Percentiles rank a stretch among this genome's conserved stretches.
These are phyloP conservation scores for Phymanthus crucifer DNA, from an alignment of 92 coral and sea anemone species.

Conservation along the genomic window DNA sequence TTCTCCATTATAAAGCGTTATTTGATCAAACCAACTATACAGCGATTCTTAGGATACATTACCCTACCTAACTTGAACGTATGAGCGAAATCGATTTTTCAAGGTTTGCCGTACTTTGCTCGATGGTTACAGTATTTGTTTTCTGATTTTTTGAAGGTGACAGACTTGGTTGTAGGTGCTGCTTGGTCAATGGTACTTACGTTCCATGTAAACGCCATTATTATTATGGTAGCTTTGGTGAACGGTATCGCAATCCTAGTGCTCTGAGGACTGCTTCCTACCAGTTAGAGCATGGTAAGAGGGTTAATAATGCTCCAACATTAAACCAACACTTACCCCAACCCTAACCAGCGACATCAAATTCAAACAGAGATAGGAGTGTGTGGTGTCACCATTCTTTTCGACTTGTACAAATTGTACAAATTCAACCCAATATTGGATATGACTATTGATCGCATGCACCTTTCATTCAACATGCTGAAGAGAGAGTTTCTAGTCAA, in stretches of 20 bases:
- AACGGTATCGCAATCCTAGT: constrained; percentile 37
- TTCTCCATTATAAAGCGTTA: too few relatives aligned
- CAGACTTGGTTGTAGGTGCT: constrained; percentile 55
- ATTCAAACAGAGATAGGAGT: constrained; percentile 62
- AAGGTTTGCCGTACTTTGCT: too few relatives aligned
- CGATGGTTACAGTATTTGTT: neutral
- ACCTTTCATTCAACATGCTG: constrained; percentile 62
- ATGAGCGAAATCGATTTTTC: neutral
- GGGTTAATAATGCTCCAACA: constrained; percentile 56
- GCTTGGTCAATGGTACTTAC: constrained; percentile 37
- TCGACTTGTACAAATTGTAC: constrained; percentile 49
- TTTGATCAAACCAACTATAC: too few relatives aligned
- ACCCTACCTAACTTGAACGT: too few relatives aligned
- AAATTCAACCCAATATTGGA: constrained; percentile 68
- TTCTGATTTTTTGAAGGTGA: constrained; percentile 39
- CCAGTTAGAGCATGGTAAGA: constrained; percentile 49
- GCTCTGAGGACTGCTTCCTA: constrained; percentile 44
- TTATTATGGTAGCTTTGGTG: constrained; percentile 50
- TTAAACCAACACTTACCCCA: too few relatives aligned
- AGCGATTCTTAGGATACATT: too few relatives aligned
- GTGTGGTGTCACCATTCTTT: constrained; percentile 68
- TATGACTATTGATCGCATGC: constrained; percentile 77
- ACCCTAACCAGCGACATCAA: constrained; percentile 34
- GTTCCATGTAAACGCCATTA: constrained; percentile 49
- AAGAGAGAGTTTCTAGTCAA: constrained; percentile 65